Evolutionary conservation across 1,140 invertebrate genomes (phyloP).

Genomic region (Halesus radiatus): DNA sequence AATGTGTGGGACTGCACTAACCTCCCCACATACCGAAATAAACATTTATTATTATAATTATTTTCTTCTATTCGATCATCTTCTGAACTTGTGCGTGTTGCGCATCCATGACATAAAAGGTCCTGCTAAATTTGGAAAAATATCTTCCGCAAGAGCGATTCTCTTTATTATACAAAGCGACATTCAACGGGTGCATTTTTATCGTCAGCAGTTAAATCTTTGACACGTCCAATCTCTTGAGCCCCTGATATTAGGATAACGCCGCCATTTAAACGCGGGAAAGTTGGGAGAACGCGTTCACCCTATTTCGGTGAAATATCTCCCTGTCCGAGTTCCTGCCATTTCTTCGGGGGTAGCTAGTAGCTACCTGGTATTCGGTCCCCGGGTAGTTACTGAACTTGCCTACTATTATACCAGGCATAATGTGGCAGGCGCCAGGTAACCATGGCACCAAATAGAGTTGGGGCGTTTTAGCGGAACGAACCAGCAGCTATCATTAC

Average conservation of each 20-base stretch:
- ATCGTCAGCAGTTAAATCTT: slow-evolving; percentile 18
- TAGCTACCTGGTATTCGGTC: too few relatives aligned
- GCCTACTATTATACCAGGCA: neutral
- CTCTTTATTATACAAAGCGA: neutral
- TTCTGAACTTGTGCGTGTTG: neutral
- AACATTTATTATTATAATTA: too few relatives aligned
- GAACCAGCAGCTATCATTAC: neutral
- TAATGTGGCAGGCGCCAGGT: neutral
- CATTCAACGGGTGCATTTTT: neutral
- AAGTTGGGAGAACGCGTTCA: neutral
- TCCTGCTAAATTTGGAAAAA: neutral
- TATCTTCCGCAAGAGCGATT: neutral
- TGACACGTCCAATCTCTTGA: slow-evolving; percentile 17
- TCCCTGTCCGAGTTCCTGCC: slow-evolving; percentile 19
- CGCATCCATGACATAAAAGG: neutral
- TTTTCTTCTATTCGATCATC: too few relatives aligned
- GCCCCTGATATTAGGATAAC: slow-evolving; percentile 12
- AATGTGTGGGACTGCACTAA: too few relatives aligned
- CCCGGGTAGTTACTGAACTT: neutral
- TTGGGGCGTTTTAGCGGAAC: neutral
- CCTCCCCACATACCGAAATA: too few relatives aligned
- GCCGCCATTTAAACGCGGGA: slow-evolving; percentile 8
- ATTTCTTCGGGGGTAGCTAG: neutral
- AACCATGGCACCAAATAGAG: slow-evolving; percentile 29
- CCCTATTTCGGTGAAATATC: slow-evolving; percentile 25